Evolutionary conservation across 1,140 invertebrate species (phyloP), one percentile per base, ranked within the genome.

Genomic region (Drosophila pseudoananassae): DNA sequence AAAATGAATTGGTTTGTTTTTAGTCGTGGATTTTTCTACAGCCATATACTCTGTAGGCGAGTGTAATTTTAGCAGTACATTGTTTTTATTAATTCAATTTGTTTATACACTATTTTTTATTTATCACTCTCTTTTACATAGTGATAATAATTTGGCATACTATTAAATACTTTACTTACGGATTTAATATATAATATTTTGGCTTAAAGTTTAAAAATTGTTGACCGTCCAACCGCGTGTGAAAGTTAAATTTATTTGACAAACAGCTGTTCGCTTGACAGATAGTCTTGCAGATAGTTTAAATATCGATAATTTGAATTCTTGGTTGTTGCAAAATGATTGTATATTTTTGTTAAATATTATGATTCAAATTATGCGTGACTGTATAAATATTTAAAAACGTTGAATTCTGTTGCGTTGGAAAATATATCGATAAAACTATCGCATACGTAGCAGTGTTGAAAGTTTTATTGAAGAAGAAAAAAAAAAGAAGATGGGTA

Each of bases 21-120:
- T 38, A 38, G 23, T 10, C 55, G 10, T 15, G 46, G 8, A n/a
- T n/a, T 29, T 1, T 15, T 9, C 6, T 8, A 25, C 45, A 9
- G 15, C 7, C 25, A n/a, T 14, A 8, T 9, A 29, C 3, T 51
- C 58, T 71, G 68, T 15, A 23, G 54, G n/a, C n/a, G 2, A 71
- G 68, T 71, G 68, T 71, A 45, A 9, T 29, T 29, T 69, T 46
- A 46, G 65, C 46, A 71, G 69, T 69, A 25, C 25, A 14, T 46
- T 49, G 43, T 69, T 69, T 31, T 59, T 33, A 31, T 45, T 27
- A 2, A n/a, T 38, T 55, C 5, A 4, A 10, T 14, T 15, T 15
- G 4, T 1, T 45, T 9, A n/a, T 12, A 7, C 14, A 14, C 43
- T 56, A 17, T 12, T 12, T 20, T 10, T 3, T 1, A 15, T 7